Conservation (phyloP, 2,113 vertebrate species). For the Proteles cristata region DNA sequence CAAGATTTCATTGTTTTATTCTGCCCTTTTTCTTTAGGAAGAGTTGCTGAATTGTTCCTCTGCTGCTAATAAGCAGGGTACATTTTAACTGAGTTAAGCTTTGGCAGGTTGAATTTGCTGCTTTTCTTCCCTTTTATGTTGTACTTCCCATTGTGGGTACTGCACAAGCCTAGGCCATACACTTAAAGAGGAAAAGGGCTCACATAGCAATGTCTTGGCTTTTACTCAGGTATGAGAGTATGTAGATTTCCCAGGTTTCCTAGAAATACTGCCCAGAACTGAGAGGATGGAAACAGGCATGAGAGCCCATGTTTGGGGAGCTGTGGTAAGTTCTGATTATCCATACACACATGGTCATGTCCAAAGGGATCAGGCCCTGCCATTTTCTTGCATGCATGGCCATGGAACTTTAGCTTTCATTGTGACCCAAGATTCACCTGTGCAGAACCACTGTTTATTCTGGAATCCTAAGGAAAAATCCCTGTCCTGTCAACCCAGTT, state of each 20-base stretch:
- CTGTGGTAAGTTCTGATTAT: background rate
- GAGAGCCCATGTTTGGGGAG: background rate
- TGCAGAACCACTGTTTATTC: background rate
- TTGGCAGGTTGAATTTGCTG: background rate
- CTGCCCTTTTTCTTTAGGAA: background rate
- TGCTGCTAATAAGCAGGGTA: background rate
- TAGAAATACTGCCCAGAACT: background rate
- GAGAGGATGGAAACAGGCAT: background rate
- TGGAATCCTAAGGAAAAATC: background rate
- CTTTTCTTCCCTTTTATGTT: background rate
- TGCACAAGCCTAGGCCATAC: background rate
- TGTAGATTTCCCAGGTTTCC: background rate
- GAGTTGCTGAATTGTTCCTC: background rate
- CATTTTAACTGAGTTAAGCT: background rate
- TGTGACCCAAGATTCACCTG: background rate
- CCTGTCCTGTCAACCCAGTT: background rate
- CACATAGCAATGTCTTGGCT: background rate
- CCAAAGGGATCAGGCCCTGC: background rate
- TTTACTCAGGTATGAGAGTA: background rate
- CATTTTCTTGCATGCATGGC: background rate
- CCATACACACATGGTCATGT: fast-evolving
- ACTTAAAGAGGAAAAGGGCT: background rate
- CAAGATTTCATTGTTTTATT: background rate
- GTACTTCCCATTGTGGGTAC: background rate
- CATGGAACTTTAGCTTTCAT: background rate